Evolutionary conservation across 2,888 invertebrate genomes (phyloP).

Genomic region (Heliconius ethilla): DNA sequence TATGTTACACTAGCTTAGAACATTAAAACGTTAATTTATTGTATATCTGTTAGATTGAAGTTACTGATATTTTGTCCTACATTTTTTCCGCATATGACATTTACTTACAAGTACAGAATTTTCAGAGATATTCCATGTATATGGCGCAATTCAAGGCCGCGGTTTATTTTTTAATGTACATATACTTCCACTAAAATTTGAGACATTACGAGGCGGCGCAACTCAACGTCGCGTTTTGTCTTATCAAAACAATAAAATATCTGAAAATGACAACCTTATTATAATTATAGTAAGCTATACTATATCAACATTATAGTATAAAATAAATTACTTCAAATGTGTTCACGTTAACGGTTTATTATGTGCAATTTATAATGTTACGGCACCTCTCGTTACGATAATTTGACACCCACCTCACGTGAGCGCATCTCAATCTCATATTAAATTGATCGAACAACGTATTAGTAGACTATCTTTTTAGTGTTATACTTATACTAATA

Average conservation of each 20-base stretch:
- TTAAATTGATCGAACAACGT: slow-evolving; percentile 16
- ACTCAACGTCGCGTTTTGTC: neutral
- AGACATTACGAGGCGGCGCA: no score
- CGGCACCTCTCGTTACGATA: slow-evolving; percentile 38
- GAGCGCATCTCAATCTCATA: slow-evolving; percentile 26
- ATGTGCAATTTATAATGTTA: slow-evolving; percentile 38
- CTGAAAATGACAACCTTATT: neutral
- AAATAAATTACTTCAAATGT: slow-evolving; percentile 9
- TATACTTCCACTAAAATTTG: no score
- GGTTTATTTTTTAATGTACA: no score
- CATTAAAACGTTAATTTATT: neutral
- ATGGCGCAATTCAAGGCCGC: no score
- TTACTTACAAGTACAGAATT: no score
- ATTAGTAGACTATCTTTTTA: neutral
- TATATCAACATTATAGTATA: neutral
- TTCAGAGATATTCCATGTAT: no score
- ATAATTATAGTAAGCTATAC: neutral
- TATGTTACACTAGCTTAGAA: neutral
- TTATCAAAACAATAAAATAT: neutral
- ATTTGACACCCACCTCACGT: slow-evolving; percentile 39
- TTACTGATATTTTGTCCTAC: no score
- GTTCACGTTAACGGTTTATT: slow-evolving; percentile 30
- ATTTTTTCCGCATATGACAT: no score
- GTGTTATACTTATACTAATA: no score
- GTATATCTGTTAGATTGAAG: no score